A percentile compares a stretch with the other conserved stretches of the same genome.
Conservation (phyloP, 2,113 vertebrate species). For the Panthera tigris region DNA sequence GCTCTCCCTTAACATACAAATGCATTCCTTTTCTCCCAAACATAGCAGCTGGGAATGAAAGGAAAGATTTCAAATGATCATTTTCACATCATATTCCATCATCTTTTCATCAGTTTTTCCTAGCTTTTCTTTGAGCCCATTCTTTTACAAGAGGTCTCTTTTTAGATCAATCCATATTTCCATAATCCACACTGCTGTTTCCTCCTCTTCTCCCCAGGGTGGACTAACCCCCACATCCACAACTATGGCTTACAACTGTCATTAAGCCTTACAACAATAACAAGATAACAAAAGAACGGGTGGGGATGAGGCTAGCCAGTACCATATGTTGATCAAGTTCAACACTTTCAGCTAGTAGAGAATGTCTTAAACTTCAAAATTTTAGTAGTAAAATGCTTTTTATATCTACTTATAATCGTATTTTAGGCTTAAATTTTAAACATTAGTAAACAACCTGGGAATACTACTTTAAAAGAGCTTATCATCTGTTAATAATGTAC, state of each 20-base stretch:
- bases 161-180: slow-evolving; percentile 99
- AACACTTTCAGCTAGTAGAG: slow-evolving; percentile 74
- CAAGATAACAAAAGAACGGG: slow-evolving; percentile 95
- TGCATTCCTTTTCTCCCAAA: slow-evolving; percentile 91
- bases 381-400: slow-evolving; percentile 80
- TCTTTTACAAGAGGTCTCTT: slow-evolving; percentile 89
- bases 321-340: slow-evolving; percentile 95
- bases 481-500: neutral
- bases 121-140: slow-evolving; percentile 94
- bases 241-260: slow-evolving; percentile 98
- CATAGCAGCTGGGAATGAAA: slow-evolving; percentile 96
- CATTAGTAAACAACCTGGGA: neutral
- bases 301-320: slow-evolving; percentile 90
- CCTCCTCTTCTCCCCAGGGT: slow-evolving; percentile 93
- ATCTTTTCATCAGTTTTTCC: slow-evolving; percentile 90
- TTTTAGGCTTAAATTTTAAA: slow-evolving; percentile 14
- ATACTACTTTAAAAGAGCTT: neutral
- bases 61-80: slow-evolving; percentile 91
- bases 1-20: slow-evolving; percentile 90
- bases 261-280: slow-evolving; percentile 98
- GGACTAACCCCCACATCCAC: slow-evolving; percentile 95
- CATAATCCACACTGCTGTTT: slow-evolving; percentile 99
- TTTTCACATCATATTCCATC: slow-evolving; percentile 94
- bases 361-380: slow-evolving; percentile 85
- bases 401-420: slow-evolving; percentile 53